Conservation (phyloP, 1,140 invertebrate species). For the Atta cephalotes region DNA sequence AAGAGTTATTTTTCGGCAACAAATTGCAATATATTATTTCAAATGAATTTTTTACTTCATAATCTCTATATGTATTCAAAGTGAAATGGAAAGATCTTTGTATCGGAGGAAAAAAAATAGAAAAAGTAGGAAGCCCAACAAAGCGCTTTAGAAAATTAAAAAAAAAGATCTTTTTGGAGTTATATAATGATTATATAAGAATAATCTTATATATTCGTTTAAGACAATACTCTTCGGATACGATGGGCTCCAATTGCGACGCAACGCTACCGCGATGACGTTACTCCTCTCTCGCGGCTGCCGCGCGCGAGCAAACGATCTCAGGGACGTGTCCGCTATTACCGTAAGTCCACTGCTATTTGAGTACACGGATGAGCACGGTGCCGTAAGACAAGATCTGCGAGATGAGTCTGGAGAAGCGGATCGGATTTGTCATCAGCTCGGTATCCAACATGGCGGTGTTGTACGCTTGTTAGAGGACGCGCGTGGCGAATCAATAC, state of each 20-base stretch:
- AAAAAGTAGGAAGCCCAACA: neutral
- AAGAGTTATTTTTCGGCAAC: neutral
- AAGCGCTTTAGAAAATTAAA: neutral
- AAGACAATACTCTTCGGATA: neutral
- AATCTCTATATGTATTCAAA: neutral
- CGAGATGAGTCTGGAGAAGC: constrained; percentile 70
- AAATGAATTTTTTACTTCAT: neutral
- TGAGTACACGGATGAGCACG: constrained; percentile 73
- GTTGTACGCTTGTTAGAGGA: constrained; percentile 22
- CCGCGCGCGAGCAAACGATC: neutral
- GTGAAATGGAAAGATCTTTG: neutral
- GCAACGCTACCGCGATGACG: neutral
- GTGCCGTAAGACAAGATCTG: constrained; percentile 73
- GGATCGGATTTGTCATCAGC: constrained; percentile 69
- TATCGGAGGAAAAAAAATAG: neutral
- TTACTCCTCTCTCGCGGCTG: neutral
- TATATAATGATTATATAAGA: neutral
- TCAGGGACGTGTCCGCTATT: constrained; percentile 10
- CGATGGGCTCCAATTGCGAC: neutral
- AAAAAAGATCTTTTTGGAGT: neutral
- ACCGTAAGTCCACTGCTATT: constrained; percentile 76
- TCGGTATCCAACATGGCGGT: constrained; percentile 76
- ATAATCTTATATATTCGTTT: neutral
- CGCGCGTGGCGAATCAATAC: constrained; percentile 77
- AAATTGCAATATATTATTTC: neutral